Base-by-base conservation (phyloP, 1,140 invertebrate species). In the Penaeus vannamei region DNA sequence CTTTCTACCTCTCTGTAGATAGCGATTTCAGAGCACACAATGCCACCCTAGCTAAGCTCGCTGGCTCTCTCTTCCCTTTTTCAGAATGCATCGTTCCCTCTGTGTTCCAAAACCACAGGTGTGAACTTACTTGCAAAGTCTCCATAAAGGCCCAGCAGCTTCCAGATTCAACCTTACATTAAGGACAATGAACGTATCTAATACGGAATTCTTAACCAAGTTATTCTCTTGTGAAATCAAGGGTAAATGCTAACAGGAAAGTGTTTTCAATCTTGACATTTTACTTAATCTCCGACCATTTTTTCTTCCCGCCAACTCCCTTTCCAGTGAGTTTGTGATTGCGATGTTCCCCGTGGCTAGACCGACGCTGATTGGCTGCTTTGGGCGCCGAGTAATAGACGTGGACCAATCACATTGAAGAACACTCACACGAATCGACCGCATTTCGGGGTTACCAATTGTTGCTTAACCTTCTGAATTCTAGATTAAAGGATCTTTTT, bases 321-420 rank as follows among this genome's bases (percentile, higher is more conserved):
- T 53, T n/a, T n/a, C 84, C 64, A 19, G 22, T 23, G 59, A 62
- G 85, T 80, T 23, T 87, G 86, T 87, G 86, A 87, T 82, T 87
- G 86, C 79, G n/a, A 82, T 83, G 86, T 87, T 83, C 86, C 86
- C 80, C 79, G 62, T 72, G 79, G 86, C 86, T 60, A 87, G 80
- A 42, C 60, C 42, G n/a, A 46, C 79, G 77, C 86, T 87, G 77
- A 87, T 87, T 87, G 86, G 86, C 86, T 87, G 79, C 86, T 87
- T 69, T 19, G 79, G 61, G 61, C 79, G 60, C 62, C 79, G 36
- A 83, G 86, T 87, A 82, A 82, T 83, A 72, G 77, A 87, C 86
- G 80, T 87, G 86, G 86, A 87, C 86, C 86, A 87, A 87, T 87
- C 79, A 69, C 86, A 87, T 53, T 69, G 29, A 83, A 72, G 79